phyloP scores from a whole-genome alignment of 35 echinoderm and acorn worm genomes.

The Apostichopus parvimensis region DNA sequence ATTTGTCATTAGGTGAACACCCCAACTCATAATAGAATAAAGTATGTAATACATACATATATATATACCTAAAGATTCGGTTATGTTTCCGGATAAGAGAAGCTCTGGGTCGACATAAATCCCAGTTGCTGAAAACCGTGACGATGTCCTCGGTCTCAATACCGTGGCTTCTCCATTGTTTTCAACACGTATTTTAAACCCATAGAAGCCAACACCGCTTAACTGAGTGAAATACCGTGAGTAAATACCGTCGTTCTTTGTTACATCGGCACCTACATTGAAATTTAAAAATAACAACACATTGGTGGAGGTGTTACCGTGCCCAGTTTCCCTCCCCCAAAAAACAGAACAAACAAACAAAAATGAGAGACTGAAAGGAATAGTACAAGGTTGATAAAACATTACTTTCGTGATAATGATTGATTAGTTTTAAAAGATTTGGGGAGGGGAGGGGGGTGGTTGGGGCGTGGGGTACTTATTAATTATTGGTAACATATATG shows the following conservation, averaged over 20 bases:
- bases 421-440: no score
- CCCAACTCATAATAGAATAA: neutral
- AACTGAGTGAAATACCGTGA: constrained; percentile 37
- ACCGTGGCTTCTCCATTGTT: constrained; percentile 35
- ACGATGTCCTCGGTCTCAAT: neutral
- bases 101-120: constrained; percentile 1
- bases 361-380: no score
- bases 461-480: no score
- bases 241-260: constrained; percentile 39
- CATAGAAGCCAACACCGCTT: constrained; percentile 12
- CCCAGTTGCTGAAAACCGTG: neutral
- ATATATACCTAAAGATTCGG: neutral
- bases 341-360: no score
- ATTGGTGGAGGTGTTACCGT: no score
- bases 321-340: no score
- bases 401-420: no score
- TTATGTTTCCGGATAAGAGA: constrained; percentile 3
- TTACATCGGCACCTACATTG: constrained; percentile 15
- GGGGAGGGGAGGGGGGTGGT: no score
- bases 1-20: neutral
- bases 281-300: neutral
- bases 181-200: constrained; percentile 25
- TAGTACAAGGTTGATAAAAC: no score
- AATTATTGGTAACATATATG: no score
- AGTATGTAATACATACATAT: no score